Conservation (phyloP, 2,888 invertebrate genomes). For the Ferrisia virgata region DNA sequence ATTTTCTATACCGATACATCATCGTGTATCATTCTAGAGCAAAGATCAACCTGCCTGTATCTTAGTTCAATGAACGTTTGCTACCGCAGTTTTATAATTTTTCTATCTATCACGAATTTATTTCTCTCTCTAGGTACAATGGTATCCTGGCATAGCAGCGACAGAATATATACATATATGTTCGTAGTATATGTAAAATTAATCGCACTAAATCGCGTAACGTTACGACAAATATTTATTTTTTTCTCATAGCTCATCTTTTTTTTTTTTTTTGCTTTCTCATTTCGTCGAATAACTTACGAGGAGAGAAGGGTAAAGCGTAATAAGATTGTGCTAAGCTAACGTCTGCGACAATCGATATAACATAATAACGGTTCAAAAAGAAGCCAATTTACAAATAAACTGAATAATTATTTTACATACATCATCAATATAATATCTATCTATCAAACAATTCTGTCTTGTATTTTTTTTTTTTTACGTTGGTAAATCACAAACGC, state of each 20-base stretch:
- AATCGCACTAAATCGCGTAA: not conserved
- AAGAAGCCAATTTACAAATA: not conserved
- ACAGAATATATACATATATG: too few relatives aligned
- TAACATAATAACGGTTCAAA: not conserved
- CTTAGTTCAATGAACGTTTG: constrained; percentile 7
- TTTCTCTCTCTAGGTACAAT: too few relatives aligned
- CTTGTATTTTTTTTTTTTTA: not conserved
- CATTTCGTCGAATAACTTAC: not conserved
- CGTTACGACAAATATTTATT: not conserved
- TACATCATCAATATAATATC: not conserved
- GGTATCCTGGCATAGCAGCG: too few relatives aligned
- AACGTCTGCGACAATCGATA: too few relatives aligned
- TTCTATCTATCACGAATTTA: too few relatives aligned
- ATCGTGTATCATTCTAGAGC: not conserved
- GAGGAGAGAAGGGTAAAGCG: not conserved
- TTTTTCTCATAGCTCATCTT: not conserved
- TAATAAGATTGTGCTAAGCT: too few relatives aligned
- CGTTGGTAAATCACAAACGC: not conserved
- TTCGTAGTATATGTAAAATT: not conserved
- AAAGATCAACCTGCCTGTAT: constrained; percentile 5
- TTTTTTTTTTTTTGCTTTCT: too few relatives aligned
- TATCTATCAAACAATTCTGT: not conserved
- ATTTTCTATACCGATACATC: not conserved
- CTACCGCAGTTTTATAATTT: not conserved
- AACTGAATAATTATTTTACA: not conserved